Evolutionary conservation across 2,113 vertebrate species (phyloP).

Genomic region (Puntigrus tetrazona): DNA sequence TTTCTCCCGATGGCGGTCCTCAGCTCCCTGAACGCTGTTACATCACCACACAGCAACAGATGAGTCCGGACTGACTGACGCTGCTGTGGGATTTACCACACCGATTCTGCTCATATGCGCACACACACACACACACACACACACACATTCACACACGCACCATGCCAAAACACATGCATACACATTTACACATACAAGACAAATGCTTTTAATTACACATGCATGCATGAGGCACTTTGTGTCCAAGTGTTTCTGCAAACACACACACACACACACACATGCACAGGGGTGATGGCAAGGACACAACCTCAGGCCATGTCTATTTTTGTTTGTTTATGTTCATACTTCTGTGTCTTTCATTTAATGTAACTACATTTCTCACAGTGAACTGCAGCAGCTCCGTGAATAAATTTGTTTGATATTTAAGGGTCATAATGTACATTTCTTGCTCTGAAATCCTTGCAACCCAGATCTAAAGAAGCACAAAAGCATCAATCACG

Average conservation of each 20-base stretch:
- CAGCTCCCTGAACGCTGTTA: background rate
- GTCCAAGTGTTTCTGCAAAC: background rate
- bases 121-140: background rate
- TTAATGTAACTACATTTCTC: background rate
- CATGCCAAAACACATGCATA: background rate
- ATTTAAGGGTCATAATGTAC: background rate
- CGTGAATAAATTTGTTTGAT: background rate
- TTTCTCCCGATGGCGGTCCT: background rate
- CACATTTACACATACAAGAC: background rate
- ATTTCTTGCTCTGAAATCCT: background rate
- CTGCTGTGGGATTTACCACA: conserved; percentile 7
- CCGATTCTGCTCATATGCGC: conserved; percentile 3
- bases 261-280: conserved; percentile 10
- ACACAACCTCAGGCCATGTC: background rate
- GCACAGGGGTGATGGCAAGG: background rate
- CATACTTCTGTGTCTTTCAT: background rate
- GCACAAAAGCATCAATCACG: background rate
- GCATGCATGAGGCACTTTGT: background rate
- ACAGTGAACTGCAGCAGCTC: background rate
- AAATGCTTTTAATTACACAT: background rate
- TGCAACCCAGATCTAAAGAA: background rate
- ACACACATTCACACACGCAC: background rate
- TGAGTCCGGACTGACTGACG: background rate
- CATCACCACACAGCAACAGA: conserved; percentile 6
- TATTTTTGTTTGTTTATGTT: background rate